Evolutionary conservation across 2,888 invertebrate genomes (phyloP).

Genomic region (Deroplatys truncata): DNA sequence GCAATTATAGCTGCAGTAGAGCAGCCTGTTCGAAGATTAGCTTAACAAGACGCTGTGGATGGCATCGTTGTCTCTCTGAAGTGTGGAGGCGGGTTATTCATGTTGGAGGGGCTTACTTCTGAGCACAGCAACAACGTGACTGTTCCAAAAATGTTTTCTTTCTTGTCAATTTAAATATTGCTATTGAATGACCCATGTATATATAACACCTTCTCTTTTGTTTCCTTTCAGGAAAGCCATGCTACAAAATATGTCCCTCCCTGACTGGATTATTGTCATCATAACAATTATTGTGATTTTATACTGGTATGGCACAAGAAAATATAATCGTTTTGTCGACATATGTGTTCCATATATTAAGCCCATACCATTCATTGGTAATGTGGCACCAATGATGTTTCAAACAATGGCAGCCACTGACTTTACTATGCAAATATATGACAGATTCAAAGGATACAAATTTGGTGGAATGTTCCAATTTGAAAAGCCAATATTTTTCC

Average conservation of each 20-base stretch:
- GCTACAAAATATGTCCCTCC: neutral
- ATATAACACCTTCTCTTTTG: neutral
- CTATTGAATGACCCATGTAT: too few relatives aligned
- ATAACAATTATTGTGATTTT: neutral
- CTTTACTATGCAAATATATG: neutral
- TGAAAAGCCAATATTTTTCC: neutral
- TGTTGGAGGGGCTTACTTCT: too few relatives aligned
- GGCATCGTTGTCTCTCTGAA: too few relatives aligned
- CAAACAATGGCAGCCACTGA: constrained; percentile 30
- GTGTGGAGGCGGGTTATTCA: too few relatives aligned
- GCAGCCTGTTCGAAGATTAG: too few relatives aligned
- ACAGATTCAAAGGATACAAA: neutral
- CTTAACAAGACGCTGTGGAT: too few relatives aligned
- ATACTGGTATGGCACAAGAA: neutral
- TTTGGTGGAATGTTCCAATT: neutral
- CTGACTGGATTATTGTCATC: neutral
- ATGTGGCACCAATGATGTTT: constrained; percentile 43
- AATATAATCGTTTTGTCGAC: neutral
- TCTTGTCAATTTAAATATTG: too few relatives aligned
- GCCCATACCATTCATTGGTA: constrained; percentile 43
- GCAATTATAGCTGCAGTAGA: too few relatives aligned
- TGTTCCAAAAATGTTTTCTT: too few relatives aligned
- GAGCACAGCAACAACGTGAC: too few relatives aligned
- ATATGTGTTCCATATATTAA: constrained; percentile 3
- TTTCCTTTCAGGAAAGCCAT: neutral